phyloP scores from a whole-genome alignment of 2,888 invertebrate species.

The Hipparchia sbordonii region DNA sequence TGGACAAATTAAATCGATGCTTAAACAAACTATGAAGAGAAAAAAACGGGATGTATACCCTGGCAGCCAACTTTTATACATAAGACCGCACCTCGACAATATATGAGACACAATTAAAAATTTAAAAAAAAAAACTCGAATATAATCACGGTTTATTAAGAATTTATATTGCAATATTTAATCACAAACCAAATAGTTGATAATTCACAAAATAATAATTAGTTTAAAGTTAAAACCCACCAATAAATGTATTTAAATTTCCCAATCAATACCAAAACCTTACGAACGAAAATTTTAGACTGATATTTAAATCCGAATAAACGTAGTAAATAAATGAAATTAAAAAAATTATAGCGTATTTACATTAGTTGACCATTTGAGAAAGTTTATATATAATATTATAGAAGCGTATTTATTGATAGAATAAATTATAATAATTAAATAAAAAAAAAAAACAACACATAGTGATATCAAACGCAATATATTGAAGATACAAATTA shows the following conservation, averaged over 20 bases:
- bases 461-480: conserved; percentile 52
- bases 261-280: conserved; percentile 75
- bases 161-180: conserved; percentile 68
- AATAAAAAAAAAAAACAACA: conserved; percentile 11
- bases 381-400: conserved; percentile 75
- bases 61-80: conserved; percentile 57
- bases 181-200: conserved; percentile 65
- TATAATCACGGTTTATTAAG: conserved; percentile 62
- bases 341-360: conserved; percentile 72
- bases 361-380: conserved; percentile 83
- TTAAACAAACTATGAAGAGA: conserved; percentile 76
- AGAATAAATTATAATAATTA: conserved; percentile 56
- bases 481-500: conserved; percentile 60
- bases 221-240: conserved; percentile 45
- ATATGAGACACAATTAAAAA: conserved; percentile 50
- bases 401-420: conserved; percentile 49
- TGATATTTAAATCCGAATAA: conserved; percentile 79
- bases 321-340: conserved; percentile 45
- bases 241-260: conserved; percentile 50
- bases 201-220: conserved; percentile 56
- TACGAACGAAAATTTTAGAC: conserved; percentile 81
- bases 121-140: conserved; percentile 36
- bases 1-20: conserved; percentile 39
- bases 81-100: conserved; percentile 62
- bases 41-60: conserved; percentile 67